Evolutionary conservation across 35 echinoderm and acorn worm species (phyloP).

Genomic region (Diadema setosum): DNA sequence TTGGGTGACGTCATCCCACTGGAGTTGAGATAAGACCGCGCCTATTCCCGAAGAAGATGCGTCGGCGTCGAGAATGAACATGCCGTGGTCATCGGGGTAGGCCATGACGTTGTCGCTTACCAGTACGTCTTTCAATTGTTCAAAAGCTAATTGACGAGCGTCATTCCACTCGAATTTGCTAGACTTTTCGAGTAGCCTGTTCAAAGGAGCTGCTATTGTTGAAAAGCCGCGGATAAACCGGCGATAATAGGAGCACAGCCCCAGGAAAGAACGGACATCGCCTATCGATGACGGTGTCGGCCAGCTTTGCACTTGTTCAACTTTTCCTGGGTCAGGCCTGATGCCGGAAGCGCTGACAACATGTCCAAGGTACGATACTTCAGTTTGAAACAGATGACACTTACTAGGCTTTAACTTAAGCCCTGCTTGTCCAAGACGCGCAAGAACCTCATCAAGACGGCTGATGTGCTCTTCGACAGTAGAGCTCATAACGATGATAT

Average conservation of each 20-base stretch:
- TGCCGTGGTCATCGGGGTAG: slow-evolving; percentile 5
- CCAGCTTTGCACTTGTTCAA: not conserved
- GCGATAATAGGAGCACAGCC: not conserved
- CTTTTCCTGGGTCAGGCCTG: not conserved
- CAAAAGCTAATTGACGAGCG: not conserved
- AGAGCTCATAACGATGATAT: not conserved
- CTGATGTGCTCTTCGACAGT: not conserved
- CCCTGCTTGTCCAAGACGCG: too few species aligned
- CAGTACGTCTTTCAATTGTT: not conserved
- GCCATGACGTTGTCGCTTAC: not conserved
- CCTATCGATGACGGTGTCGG: not conserved
- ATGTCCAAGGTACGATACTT: slow-evolving; percentile 45
- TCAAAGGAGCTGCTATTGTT: not conserved
- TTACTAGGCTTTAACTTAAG: too few species aligned
- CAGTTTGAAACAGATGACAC: too few species aligned
- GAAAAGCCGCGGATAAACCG: not conserved
- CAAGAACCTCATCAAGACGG: too few species aligned
- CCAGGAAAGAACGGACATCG: slow-evolving; percentile 13
- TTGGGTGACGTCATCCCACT: not conserved
- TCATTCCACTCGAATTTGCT: not conserved
- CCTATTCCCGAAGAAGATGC: slow-evolving; percentile 14
- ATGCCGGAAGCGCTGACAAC: not conserved
- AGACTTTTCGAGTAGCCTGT: not conserved
- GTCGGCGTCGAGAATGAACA: slow-evolving; percentile 34
- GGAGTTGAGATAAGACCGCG: slow-evolving; percentile 10